Evolutionary conservation across 2,888 invertebrate genomes (phyloP), one percentile per base, ranked within the genome.

Genomic region (Pristionchus maxplancki): DNA sequence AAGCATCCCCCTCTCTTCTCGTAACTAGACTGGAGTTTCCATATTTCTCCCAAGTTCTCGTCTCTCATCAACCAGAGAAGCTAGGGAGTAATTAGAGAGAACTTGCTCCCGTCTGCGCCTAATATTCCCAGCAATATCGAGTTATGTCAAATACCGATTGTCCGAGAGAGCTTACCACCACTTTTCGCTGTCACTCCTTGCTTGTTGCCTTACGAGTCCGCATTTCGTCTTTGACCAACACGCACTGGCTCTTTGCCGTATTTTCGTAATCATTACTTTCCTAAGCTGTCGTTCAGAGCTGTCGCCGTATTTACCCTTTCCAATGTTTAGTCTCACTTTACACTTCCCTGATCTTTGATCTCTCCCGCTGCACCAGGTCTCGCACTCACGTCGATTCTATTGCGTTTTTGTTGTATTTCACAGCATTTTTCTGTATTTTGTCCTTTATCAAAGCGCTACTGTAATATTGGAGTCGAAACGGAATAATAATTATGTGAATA

Each of bases 401-500:
- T n/a, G n/a, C n/a, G n/a, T n/a, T n/a, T n/a, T n/a, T n/a, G n/a
- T n/a, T n/a, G n/a, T n/a, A n/a, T n/a, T n/a, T n/a, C n/a, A n/a
- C n/a, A n/a, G n/a, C n/a, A n/a, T n/a, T n/a, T n/a, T n/a, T n/a
- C 24, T 78, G n/a, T 28, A 28, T 44, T n/a, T 44, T 28, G 44
- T 78, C 28, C 28, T 48, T 78, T 78, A 78, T 78, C 44, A 78
- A 44, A n/a, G 40, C 74, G 74, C 74, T 40, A 48, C 40, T 78
- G 78, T 44, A 44, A 44, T 78, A n/a, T 48, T 37, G 37, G 20
- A 34, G 31, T 37, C 15, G 17, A 71, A 71, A 71, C 34, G 71
- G 71, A 48, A 74, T 74, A 74, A 74, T 74, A 74, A 34, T 40
- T 74, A 74, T 74, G 40, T 74, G 40, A 40, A 74, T 74, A 40